Conservation (phyloP, 2,888 invertebrate species). For the Parasteatoda lunata region DNA sequence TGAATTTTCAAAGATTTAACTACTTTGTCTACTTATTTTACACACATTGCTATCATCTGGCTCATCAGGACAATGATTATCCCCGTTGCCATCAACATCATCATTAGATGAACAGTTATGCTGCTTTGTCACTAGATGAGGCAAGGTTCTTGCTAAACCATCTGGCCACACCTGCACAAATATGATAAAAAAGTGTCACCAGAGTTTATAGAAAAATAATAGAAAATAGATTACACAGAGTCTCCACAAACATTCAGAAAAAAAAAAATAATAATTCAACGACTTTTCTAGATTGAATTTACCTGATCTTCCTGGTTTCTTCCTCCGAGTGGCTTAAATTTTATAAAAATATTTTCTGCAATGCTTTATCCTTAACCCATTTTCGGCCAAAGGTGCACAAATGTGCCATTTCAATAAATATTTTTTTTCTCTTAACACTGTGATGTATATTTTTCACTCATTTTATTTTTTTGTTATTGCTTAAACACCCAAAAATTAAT, state of each 20-base stretch:
- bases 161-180: constrained; percentile 78
- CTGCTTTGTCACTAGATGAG: constrained; percentile 73
- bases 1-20: not conserved
- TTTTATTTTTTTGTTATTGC: no score
- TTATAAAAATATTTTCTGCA: no score
- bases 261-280: not conserved
- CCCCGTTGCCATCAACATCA: constrained; percentile 11
- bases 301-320: no score
- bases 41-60: constrained; percentile 29
- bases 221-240: not conserved
- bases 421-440: no score
- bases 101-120: constrained; percentile 31
- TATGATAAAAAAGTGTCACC: not conserved
- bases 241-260: not conserved
- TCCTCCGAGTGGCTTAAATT: no score
- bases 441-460: no score
- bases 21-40: not conserved
- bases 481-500: no score
- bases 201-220: not conserved
- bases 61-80: constrained; percentile 40
- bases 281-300: no score
- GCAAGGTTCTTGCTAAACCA: constrained; percentile 78
- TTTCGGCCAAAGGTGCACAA: no score
- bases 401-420: no score
- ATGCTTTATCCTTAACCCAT: no score